phyloP scores from a whole-genome alignment of 2,797 vertebrate genomes.

The Siniperca obscura region DNA sequence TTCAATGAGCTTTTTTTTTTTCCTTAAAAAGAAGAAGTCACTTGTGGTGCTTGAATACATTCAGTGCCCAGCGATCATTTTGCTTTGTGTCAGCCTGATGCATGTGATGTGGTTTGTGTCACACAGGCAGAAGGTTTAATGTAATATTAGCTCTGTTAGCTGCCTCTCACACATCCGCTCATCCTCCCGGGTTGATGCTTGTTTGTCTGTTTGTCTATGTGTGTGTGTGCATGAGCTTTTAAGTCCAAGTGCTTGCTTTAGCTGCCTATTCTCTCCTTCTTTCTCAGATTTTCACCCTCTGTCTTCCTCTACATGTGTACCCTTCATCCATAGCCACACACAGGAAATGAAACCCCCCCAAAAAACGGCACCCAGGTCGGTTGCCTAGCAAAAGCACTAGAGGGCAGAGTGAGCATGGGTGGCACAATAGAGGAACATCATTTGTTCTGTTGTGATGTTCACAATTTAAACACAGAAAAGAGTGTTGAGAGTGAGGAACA shows the following conservation, averaged over 20 bases:
- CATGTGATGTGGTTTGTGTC: slow-evolving; percentile 66
- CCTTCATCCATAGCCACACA: slow-evolving; percentile 49
- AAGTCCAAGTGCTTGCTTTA: slow-evolving; percentile 67
- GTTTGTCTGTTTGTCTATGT: slow-evolving; percentile 42
- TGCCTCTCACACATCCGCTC: slow-evolving; percentile 64
- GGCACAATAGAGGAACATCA: slow-evolving; percentile 70
- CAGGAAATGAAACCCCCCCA: slow-evolving; percentile 55
- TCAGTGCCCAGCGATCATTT: slow-evolving; percentile 73
- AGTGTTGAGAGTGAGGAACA: slow-evolving; percentile 68
- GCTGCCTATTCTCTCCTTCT: slow-evolving; percentile 77
- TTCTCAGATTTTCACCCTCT: slow-evolving; percentile 59
- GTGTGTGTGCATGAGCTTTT: slow-evolving; percentile 24
- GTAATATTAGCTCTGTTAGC: slow-evolving; percentile 65
- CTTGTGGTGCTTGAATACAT: slow-evolving; percentile 85
- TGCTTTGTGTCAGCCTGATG: slow-evolving; percentile 48
- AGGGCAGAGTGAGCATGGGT: slow-evolving; percentile 71
- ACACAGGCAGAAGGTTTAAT: slow-evolving; percentile 60
- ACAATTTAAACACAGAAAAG: slow-evolving; percentile 76
- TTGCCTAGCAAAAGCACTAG: slow-evolving; percentile 78
- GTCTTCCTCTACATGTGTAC: slow-evolving; percentile 52
- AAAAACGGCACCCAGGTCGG: slow-evolving; percentile 49
- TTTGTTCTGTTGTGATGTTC: slow-evolving; percentile 82
- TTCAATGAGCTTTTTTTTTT: slow-evolving; percentile 51
- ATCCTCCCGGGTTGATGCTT: slow-evolving; percentile 49
- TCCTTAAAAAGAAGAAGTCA: slow-evolving; percentile 77